Base-by-base conservation (phyloP, 2,797 vertebrate species). In the Chaunax sp. region DNA sequence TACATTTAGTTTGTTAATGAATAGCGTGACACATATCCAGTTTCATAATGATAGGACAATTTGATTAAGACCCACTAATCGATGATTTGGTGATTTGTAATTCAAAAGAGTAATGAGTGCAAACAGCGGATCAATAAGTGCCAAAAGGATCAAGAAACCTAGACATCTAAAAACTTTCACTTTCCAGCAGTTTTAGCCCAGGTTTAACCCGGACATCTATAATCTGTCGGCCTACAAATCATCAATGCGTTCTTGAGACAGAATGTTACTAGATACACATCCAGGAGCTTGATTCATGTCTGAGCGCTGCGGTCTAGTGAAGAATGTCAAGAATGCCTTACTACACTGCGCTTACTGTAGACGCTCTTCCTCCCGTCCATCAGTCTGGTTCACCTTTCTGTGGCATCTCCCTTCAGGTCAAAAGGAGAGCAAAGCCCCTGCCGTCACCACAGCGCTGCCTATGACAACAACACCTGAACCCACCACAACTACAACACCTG, bases 301-400 rank as follows among this genome's bases (percentile, higher is more conserved):
- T 13, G 35, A 37, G 35, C 13, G 10, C 10, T 12, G 35, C 35
- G 4, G 10, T 37, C 35, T 37, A 14, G 13, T 12, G 22, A 80
- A 82, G 84, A 89, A 92, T 90, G 82, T 51, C 16, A 74, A 77
- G 90, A 92, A 92, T 92, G 87, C 72, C 71, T 86, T 61, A 83
- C 78, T 82, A 82, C 78, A 82, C 68, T 55, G 83, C 54, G 11
- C 68, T 80, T 76, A 71, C 85, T 75, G 69, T 86, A 65, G 82
- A 81, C 41, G 51, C 69, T 74, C 65, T 78, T 86, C 77, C 78
- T 82, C 56, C 59, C 45, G n/a, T 63, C 56, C 63, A 53, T 83
- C 76, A 38, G 12, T 66, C 68, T 66, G 30, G 3, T 64, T 37
- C 33, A n/a, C n/a, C 12, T 3, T 4, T 72, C 72, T 55, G 28